Conservation (phyloP, 2,113 vertebrate genomes). For the Aegypius monachus region DNA sequence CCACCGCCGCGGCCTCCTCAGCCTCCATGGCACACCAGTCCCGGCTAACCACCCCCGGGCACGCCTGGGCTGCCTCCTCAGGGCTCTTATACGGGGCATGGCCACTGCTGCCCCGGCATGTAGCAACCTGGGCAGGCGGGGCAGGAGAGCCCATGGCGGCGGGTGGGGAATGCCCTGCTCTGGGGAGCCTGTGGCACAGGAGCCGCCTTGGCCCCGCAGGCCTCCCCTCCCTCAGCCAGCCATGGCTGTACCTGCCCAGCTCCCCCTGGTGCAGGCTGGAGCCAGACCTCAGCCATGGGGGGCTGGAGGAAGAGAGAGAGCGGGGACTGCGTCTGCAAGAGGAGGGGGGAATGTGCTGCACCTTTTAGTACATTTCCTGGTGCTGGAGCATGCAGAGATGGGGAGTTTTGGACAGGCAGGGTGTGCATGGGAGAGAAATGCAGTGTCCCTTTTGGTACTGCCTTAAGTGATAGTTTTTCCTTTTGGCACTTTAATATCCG, state of each 20-base stretch:
- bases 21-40: not conserved
- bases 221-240: not conserved
- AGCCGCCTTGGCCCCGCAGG: fast-evolving
- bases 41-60: fast-evolving
- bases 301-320: not conserved
- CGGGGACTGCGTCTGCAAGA: fast-evolving
- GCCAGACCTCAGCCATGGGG: not conserved
- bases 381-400: not conserved
- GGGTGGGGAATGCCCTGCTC: not conserved
- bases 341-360: fast-evolving
- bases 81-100: not conserved
- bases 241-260: not conserved
- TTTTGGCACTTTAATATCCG: not conserved
- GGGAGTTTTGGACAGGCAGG: not conserved
- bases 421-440: not conserved
- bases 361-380: fast-evolving
- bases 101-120: not conserved
- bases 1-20: not conserved
- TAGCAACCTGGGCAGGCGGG: not conserved
- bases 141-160: not conserved
- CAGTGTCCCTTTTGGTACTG: not conserved
- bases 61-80: fast-evolving
- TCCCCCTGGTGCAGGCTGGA: not conserved
- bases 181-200: not conserved
- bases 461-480: not conserved